Evolutionary conservation across 2,888 invertebrate genomes (phyloP), one percentile per base, ranked within the genome.

Genomic region (Brenthis daphne): DNA sequence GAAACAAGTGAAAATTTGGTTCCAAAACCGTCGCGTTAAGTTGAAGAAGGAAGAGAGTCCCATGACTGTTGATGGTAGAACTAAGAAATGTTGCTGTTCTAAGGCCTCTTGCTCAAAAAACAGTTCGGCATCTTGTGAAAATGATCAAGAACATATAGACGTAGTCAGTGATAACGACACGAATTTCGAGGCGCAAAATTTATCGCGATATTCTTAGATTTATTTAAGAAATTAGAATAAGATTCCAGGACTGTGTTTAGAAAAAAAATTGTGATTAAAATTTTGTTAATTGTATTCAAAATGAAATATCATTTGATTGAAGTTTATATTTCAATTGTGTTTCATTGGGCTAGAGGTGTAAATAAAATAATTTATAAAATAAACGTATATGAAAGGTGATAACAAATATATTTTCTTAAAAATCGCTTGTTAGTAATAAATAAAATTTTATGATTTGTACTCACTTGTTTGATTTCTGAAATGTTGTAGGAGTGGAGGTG

Each of bases 1-100:
- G 87, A 99, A 98, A 82, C 98, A 98, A 91, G 98, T 98, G 74
- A 98, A 97, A 86, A 97, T 97, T 76, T 97, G 98, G 98, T 98
- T 98, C 88, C 98, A 98, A 85, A 98, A 98, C 86, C 94, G 98
- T 6, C 94, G 98, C 2, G 98, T 98, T 0, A 98, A 98, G 85
- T 95, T 97, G 87, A 98, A 98, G 94, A 98, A 98, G 81, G 98
- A 98, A 75, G 96, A 96, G 80, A 88, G 95, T 8, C 96, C 96
- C 0, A 75, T 85, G 76, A 74, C 77, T 8, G 74, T 47, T n/a
- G 87, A 87, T 2, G 83, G 85, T 0, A 85, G 84, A 37, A 77
- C 79, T 0, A 90, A 87, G 71, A 88, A 87, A 69, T 91, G 91
- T 68, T 92, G 92, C 73, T 92, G 92, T 71, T 73, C 82, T 0